Base-by-base conservation (phyloP, 2,797 vertebrate genomes). In the Channallabes apus region DNA sequence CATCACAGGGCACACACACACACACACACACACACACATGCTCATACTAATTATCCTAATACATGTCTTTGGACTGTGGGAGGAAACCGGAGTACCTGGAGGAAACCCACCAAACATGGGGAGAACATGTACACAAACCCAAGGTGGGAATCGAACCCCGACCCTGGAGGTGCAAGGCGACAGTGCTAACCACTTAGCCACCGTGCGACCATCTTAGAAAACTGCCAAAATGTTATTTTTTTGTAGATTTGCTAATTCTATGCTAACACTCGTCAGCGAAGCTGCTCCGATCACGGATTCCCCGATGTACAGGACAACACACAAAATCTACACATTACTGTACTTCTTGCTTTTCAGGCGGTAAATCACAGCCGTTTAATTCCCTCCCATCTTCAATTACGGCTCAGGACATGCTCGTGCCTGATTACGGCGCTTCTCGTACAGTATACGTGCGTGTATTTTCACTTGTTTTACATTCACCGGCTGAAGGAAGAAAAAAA, bases 401-500 rank as follows among this genome's bases (percentile, higher is more conserved):
- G 73, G 80, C 77, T 85, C 82, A 73, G 86, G 86, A 88, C 77
- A 86, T 88, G 85, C 86, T 88, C 80, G 84, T 90, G 89, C 86
- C 87, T 76, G 82, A 89, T 91, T 90, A 89, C 81, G 69, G 87
- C 35, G 6, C 67, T 86, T 85, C 86, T 68, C 84, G 68, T 78
- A 87, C 86, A 81, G 46, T 51, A 51, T 51, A 51, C 92, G 85
- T 89, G 88, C 92, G 65, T 91, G 89, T 86, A 81, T 93, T 92
- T 91, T 90, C 86, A 90, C 86, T 88, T 95, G 94, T 95, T 95
- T 93, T 94, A 95, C 94, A 94, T 94, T 92, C 90, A 91, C 89
- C 88, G 85, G 88, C 41, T 86, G 85, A 93, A 93, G 91, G 7
- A 46, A 46, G 12, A 51, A 51, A 51, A 91, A 68, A 91, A 68